These are phyloP conservation scores for Seira ritae DNA, from an alignment of 2,888 invertebrate species.

Conservation along the genomic window DNA sequence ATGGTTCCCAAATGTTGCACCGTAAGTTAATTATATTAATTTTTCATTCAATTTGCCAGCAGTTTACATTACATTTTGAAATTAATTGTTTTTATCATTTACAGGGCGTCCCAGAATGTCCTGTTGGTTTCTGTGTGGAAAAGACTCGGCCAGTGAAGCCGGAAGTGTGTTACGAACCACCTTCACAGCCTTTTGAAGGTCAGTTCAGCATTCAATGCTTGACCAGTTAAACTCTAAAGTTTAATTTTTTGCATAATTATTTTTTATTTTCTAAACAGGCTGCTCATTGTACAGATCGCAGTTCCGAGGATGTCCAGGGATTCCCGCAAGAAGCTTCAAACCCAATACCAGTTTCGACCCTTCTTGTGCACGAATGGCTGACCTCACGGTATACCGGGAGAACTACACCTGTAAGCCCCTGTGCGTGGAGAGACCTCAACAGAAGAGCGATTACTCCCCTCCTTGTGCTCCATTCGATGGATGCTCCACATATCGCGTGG, in stretches of 20 bases:
- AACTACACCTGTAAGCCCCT: slow-evolving; percentile 59
- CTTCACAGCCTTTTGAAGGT: slow-evolving; percentile 46
- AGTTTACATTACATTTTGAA: too few species aligned
- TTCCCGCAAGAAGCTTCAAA: slow-evolving; percentile 48
- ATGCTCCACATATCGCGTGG: slow-evolving; percentile 36
- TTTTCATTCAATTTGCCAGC: too few species aligned
- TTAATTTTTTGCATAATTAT: too few species aligned
- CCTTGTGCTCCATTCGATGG: slow-evolving; percentile 32
- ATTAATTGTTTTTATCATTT: neutral
- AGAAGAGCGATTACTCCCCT: slow-evolving; percentile 30
- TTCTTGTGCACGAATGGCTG: slow-evolving; percentile 62
- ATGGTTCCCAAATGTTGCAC: slow-evolving; percentile 21
- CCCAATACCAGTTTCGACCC: slow-evolving; percentile 54
- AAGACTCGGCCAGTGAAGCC: slow-evolving; percentile 36
- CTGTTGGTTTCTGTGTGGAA: slow-evolving; percentile 47
- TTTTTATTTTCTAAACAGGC: slow-evolving; percentile 32
- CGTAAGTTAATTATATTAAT: neutral
- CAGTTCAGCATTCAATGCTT: too few species aligned
- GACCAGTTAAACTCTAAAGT: too few species aligned
- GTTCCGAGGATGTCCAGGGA: slow-evolving; percentile 50
- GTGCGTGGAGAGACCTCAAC: too few species aligned
- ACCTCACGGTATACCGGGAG: slow-evolving; percentile 52
- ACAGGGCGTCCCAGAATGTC: slow-evolving; percentile 35
- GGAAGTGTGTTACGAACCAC: slow-evolving; percentile 39
- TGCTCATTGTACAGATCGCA: slow-evolving; percentile 60